phyloP scores from a whole-genome alignment of 30 jellyfish, hydroid and myxozoan genomes.

The Aurelia sp. region DNA sequence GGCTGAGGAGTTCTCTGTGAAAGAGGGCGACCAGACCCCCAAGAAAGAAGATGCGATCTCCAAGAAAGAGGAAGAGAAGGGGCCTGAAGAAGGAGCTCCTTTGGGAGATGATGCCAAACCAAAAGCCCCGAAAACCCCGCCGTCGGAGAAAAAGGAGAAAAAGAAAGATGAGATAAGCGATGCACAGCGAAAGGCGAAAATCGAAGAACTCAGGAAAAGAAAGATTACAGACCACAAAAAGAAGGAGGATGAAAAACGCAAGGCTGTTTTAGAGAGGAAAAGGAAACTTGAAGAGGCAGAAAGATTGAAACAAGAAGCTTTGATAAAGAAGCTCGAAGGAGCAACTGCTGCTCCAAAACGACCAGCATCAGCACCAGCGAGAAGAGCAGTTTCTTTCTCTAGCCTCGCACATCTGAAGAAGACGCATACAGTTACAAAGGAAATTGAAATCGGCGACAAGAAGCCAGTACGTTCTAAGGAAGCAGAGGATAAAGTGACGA shows the following conservation, averaged over 20 bases:
- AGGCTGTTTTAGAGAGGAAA: constrained; percentile 77
- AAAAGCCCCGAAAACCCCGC: constrained; percentile 45
- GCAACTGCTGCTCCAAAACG: constrained; percentile 57
- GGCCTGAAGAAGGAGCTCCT: constrained; percentile 10
- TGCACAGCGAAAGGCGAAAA: constrained; percentile 63
- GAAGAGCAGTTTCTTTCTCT: constrained; percentile 80
- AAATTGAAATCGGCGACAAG: constrained; percentile 45
- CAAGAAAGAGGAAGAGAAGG: constrained; percentile 10
- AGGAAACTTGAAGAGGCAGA: constrained; percentile 75
- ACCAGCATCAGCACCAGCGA: constrained; percentile 69
- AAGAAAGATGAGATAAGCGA: constrained; percentile 61
- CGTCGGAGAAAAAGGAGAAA: constrained; percentile 29
- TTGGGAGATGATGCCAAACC: constrained; percentile 17
- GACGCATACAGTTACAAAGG: constrained; percentile 60
- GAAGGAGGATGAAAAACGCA: constrained; percentile 80
- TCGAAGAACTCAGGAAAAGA: constrained; percentile 73
- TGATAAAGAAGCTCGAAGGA: constrained; percentile 64
- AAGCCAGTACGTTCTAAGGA: constrained; percentile 49
- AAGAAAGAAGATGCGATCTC: not conserved
- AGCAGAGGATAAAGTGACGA: constrained; percentile 46
- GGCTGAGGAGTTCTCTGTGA: not conserved
- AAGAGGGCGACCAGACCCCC: constrained; percentile 2
- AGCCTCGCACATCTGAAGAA: constrained; percentile 51
- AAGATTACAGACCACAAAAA: constrained; percentile 61
- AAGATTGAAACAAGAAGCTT: constrained; percentile 57